Percentiles rank a stretch among this genome's conserved stretches.
phyloP scores from a whole-genome alignment of 2,888 invertebrate genomes.

The Craniophora ligustri region DNA sequence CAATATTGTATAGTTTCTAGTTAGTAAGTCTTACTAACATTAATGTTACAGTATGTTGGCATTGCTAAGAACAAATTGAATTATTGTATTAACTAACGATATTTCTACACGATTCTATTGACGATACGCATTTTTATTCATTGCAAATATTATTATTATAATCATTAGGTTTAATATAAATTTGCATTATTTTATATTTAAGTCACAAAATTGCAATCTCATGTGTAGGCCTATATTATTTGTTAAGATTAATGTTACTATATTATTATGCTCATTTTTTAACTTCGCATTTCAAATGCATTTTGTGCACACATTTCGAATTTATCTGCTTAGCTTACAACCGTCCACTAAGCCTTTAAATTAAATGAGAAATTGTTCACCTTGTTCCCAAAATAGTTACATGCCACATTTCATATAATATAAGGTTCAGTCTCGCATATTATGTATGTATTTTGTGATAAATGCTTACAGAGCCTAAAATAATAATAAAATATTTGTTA shows the following conservation, averaged over 20 bases:
- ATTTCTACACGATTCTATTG: slow-evolving; percentile 12
- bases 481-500: slow-evolving; percentile 45
- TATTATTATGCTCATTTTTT: slow-evolving; percentile 60
- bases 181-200: slow-evolving; percentile 36
- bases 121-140: slow-evolving; percentile 25
- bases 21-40: slow-evolving; percentile 51
- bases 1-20: slow-evolving; percentile 59
- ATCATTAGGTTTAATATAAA: slow-evolving; percentile 19
- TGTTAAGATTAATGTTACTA: slow-evolving; percentile 57
- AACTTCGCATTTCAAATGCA: slow-evolving; percentile 73
- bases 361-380: slow-evolving; percentile 8
- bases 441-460: slow-evolving; percentile 15
- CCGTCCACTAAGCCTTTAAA: slow-evolving; percentile 68
- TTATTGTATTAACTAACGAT: slow-evolving; percentile 31
- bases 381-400: slow-evolving; percentile 36
- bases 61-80: slow-evolving; percentile 42
- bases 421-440: slow-evolving; percentile 18
- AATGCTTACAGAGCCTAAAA: slow-evolving; percentile 37
- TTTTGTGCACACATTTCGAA: slow-evolving; percentile 57
- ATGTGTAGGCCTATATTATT: slow-evolving; percentile 42
- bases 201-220: slow-evolving; percentile 65
- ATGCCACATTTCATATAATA: slow-evolving; percentile 13
- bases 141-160: slow-evolving; percentile 36
- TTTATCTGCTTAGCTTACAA: slow-evolving; percentile 66
- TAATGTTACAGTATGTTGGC: slow-evolving; percentile 35